These are phyloP conservation scores for Epinephelus cyanopodus DNA, from an alignment of 2,113 vertebrate species.

Conservation along the genomic window DNA sequence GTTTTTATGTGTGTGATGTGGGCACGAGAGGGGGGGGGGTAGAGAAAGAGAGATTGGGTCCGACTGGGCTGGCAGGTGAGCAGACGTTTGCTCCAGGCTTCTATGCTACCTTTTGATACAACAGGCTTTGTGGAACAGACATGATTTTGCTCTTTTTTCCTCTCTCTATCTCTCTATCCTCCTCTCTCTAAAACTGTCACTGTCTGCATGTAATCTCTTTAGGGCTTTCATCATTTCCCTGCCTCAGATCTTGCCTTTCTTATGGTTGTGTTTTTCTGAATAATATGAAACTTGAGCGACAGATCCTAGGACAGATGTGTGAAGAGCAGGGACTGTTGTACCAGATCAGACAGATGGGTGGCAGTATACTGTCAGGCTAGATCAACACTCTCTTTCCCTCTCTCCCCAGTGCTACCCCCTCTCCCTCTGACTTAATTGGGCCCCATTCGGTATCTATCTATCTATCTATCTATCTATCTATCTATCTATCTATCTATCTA, in stretches of 20 bases:
- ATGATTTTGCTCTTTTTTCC: conserved; percentile 42
- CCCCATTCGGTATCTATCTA: conserved; percentile 22
- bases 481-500: neutral
- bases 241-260: conserved; percentile 79
- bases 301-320: conserved; percentile 65
- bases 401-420: conserved; percentile 22
- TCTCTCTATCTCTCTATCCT: conserved; percentile 34
- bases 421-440: conserved; percentile 36
- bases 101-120: conserved; percentile 92
- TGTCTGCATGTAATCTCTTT: conserved; percentile 85
- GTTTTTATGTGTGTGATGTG: conserved; percentile 69
- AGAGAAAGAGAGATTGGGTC: conserved; percentile 75
- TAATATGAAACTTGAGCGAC: conserved; percentile 85
- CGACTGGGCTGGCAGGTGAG: conserved; percentile 92
- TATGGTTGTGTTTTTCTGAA: conserved; percentile 60
- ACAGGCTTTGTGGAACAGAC: conserved; percentile 89
- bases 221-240: conserved; percentile 92
- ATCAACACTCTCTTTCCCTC: conserved; percentile 67
- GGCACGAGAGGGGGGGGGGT: conserved; percentile 83
- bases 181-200: conserved; percentile 63
- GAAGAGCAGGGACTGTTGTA: conserved; percentile 80
- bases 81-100: conserved; percentile 94
- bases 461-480: conserved; percentile 29
- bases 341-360: conserved; percentile 93
- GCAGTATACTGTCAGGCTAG: conserved; percentile 95